These are phyloP conservation scores for Glaucopsyche alexis DNA, from an alignment of 2,888 invertebrate genomes.

Conservation along the genomic window DNA sequence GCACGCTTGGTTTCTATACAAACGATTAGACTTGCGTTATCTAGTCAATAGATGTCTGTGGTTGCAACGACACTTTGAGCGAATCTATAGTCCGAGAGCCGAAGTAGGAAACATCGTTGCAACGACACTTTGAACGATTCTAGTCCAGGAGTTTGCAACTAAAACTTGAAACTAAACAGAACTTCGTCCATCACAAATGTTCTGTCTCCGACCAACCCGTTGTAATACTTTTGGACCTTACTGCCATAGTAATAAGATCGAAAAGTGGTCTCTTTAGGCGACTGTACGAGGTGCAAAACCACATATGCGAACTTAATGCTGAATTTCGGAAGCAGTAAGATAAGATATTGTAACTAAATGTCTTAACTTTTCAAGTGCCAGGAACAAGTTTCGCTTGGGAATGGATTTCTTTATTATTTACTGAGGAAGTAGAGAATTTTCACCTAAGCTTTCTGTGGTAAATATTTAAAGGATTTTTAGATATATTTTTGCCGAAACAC, in stretches of 20 bases:
- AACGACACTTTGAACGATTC: conserved; percentile 5
- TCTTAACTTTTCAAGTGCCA: conserved; percentile 4
- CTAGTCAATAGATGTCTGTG: no score
- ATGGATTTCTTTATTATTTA: conserved; percentile 1
- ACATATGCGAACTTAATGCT: neutral
- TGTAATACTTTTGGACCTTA: no score
- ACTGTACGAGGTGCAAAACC: neutral
- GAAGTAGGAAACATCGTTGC: neutral
- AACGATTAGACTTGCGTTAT: no score
- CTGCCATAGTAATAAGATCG: no score
- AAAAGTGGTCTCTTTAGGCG: no score
- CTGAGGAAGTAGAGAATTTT: neutral
- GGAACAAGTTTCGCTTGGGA: neutral
- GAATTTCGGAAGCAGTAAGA: neutral
- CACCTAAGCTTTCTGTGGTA: neutral
- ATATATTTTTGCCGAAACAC: neutral
- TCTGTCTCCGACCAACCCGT: no score
- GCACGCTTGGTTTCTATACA: no score
- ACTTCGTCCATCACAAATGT: neutral
- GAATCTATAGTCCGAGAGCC: neutral
- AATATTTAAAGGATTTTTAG: neutral
- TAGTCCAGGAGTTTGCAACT: neutral
- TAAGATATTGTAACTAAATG: neutral
- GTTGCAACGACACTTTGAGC: neutral
- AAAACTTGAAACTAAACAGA: neutral